Base-by-base conservation (phyloP, 2,888 invertebrate genomes). In the Elaeidobius kamerunicus region DNA sequence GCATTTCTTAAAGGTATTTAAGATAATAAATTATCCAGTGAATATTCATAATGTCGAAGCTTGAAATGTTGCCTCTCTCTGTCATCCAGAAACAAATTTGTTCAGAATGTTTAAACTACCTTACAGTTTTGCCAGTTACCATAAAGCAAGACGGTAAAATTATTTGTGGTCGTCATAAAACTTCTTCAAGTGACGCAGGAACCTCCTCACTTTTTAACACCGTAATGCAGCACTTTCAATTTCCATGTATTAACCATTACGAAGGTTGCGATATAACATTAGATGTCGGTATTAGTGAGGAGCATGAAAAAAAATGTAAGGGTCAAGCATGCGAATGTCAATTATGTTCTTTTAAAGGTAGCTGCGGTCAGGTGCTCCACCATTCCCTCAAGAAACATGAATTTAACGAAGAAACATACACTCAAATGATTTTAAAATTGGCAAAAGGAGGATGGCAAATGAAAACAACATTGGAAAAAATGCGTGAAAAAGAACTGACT, bases 221-320 rank as follows among this genome's bases (percentile, higher is more conserved):
- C 2, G 34, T 43, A 4, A 30, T 34, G 5, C 6, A 5, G 2
- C n/a, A 34, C 1, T 43, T 16, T 20, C n/a, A 19, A 15, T 43
- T 34, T 14, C 32, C 32, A 43, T 43, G 43, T 19, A n/a, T 43
- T 7, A 34, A 43, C 16, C 43, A 43, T 12, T 43, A 11, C 20
- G 43, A 43, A 35, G 43, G 43, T 4, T 43, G 43, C 7, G 15
- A 14, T 2, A 12, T 12, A 7, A 7, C 32, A 14, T 12, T 43
- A 9, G 19, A 32, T 12, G 42, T 18, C 11, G 17, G 6, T 14
- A 18, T 5, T 14, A n/a, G 20, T 6, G 2, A 2, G 3, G 4
- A 34, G 12, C 43, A 43, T 17, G 43, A 43, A 20, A 12, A 20
- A 2, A 2, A 19, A 19, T 43, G 43, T 19, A 9, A 20, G n/a